Evolutionary conservation across 2,888 invertebrate species (phyloP).

Genomic region (Troilus luridus): DNA sequence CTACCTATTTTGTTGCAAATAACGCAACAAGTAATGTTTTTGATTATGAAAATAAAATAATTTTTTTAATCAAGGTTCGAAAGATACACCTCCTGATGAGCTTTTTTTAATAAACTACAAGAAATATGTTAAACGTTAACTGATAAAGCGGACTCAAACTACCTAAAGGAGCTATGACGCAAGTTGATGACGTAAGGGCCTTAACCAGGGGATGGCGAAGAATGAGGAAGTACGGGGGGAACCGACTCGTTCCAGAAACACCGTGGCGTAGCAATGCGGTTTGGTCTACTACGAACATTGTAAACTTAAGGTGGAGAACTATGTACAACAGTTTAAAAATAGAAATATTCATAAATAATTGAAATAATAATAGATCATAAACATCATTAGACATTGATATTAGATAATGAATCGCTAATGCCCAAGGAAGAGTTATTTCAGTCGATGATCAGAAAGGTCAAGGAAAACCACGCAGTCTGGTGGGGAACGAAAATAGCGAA

Average conservation of each 20-base stretch:
- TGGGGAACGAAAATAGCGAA: neutral
- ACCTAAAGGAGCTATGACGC: neutral
- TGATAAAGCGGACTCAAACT: too few relatives aligned
- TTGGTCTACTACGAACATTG: neutral
- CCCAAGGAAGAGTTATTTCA: neutral
- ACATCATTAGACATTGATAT: neutral
- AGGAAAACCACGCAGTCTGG: neutral
- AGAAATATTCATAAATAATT: neutral
- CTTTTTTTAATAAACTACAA: too few relatives aligned
- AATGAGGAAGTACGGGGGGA: neutral
- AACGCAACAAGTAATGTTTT: too few relatives aligned
- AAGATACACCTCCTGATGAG: too few relatives aligned
- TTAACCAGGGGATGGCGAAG: neutral
- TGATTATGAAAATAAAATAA: too few relatives aligned
- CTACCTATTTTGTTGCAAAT: too few relatives aligned
- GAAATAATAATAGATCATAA: neutral
- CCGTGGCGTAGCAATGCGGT: neutral
- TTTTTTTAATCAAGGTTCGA: too few relatives aligned
- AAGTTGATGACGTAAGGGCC: conserved; percentile 12
- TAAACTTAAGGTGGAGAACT: neutral
- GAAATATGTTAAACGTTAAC: too few relatives aligned
- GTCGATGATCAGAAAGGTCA: neutral
- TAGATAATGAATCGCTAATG: neutral
- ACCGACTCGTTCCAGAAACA: neutral
- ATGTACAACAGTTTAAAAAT: neutral